Base-by-base conservation (phyloP, 2,113 vertebrate genomes). In the Gobio gobio region DNA sequence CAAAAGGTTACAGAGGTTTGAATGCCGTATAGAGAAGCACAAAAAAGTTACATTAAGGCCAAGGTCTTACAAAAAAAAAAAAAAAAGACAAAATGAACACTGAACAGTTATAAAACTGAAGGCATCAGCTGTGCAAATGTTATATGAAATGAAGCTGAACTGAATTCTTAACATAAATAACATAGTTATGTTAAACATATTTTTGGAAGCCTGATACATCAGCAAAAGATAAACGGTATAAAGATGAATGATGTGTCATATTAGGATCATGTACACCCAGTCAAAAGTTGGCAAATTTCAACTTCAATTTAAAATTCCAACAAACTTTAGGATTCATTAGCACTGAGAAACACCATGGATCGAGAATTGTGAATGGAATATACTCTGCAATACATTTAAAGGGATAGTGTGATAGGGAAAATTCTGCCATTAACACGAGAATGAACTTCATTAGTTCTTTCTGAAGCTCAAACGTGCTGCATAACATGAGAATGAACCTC, bases 1-100 rank as follows among this genome's bases (percentile, higher is more conserved):
- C 61, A 45, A n/a, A 63, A 79, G 33, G 33, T 79, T 47, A 26
- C 78, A 63, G 13, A 64, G 33, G 77, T 79, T 47, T 79, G 58
- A 63, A 47, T 80, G 78, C 29, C 40, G 1, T 40, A 29, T 26
- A 45, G 58, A 79, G 36, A 58, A 58, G 33, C 54, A 74, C 43
- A 74, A 78, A 73, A 61, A 61, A 58, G 6, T 45, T 16, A 10
- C 13, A 43, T 59, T 18, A 61, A 61, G 56, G 56, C 13, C 22
- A 40, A 16, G 10, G 76, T 78, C 77, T 63, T 75, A 12, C 2
- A 14, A 74, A 74, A 49, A 2, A 24, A 49, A 24, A 47, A 49
- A 12, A 70, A 18, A 18, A 72, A 4, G 20, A 45, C 5, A 13
- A 43, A n/a, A 72, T 72, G 0, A 45, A 20, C 43, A 10, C 36